phyloP scores from a whole-genome alignment of 2,888 invertebrate species.

The Synergus laeviventris region DNA sequence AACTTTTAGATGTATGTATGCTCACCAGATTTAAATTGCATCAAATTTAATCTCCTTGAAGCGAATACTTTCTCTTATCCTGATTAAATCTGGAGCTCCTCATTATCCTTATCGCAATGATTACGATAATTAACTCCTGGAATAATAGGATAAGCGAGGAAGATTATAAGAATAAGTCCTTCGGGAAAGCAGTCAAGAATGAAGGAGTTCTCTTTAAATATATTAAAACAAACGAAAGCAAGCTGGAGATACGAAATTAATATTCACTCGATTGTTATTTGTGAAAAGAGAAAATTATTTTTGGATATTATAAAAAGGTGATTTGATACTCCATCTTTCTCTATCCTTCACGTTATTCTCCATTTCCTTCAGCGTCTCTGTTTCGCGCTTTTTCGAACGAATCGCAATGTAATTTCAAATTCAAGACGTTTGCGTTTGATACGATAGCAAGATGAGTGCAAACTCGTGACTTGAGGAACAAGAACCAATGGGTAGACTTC shows the following conservation, averaged over 20 bases:
- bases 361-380: slow-evolving; percentile 44
- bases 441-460: slow-evolving; percentile 13
- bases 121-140: slow-evolving; percentile 50
- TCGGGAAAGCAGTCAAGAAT: neutral
- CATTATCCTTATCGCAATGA: slow-evolving; percentile 42
- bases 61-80: slow-evolving; percentile 47
- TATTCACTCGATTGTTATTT: neutral
- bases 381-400: slow-evolving; percentile 45
- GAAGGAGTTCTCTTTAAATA: neutral
- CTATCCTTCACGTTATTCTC: neutral
- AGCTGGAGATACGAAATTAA: neutral
- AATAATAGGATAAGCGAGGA: slow-evolving; percentile 51
- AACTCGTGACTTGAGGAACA: neutral
- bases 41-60: slow-evolving; percentile 10
- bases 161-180: slow-evolving; percentile 9
- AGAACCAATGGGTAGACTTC: neutral
- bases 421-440: slow-evolving; percentile 36
- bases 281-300: slow-evolving; percentile 19
- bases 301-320: neutral
- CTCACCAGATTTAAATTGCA: neutral
- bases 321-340: slow-evolving; percentile 12
- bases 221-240: neutral
- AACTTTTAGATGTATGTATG: neutral
- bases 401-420: slow-evolving; percentile 47
- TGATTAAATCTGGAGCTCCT: slow-evolving; percentile 50